Evolutionary conservation across 2,888 invertebrate species (phyloP), one percentile per base, ranked within the genome.

Genomic region (Eutolmus rufibarbis): DNA sequence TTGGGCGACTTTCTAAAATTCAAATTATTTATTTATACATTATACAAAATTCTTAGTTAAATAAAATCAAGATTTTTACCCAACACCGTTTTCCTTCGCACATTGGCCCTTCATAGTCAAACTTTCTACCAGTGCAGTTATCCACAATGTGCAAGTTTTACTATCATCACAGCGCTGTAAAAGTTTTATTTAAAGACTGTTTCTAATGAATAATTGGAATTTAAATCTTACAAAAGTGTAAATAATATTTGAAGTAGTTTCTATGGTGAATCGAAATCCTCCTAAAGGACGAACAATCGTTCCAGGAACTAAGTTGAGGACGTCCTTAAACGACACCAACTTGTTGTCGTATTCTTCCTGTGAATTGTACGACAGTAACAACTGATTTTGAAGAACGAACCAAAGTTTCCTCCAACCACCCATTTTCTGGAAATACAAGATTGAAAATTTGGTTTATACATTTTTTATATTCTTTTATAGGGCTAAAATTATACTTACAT

Each of bases 331-430:
- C 82, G 91, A 90, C 31, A 90, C 90, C 87, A 91, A 89, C 86
- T 91, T 91, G 79, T 90, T 91, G 87, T 91, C 91, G 86, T 91
- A 91, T 87, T 91, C 91, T 43, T 91, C 91, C 82, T 90, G 90
- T 0, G 91, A 91, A 14, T 89, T 89, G 87, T 91, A 91, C 5
- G 91, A 91, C 8, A 91, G 89, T 23, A 91, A 66, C 37, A 91
- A 89, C 88, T 91, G 91, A 87, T 91, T 91, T 88, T 91, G 91
- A 46, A 91, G 86, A 37, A 91, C 91, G 88, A 91, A 91, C 91
- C 91, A 91, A 88, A 91, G 89, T 88, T 91, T 91, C 19, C 90
- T 89, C 91, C 91, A 91, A 7, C 91, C 91, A 14, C 91, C 91
- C 76, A 91, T 90, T 91, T 91, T 91, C 91, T 91, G 74, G 7